Evolutionary conservation across 1,140 invertebrate species (phyloP).

Genomic region (Drosophila sulfurigaster): DNA sequence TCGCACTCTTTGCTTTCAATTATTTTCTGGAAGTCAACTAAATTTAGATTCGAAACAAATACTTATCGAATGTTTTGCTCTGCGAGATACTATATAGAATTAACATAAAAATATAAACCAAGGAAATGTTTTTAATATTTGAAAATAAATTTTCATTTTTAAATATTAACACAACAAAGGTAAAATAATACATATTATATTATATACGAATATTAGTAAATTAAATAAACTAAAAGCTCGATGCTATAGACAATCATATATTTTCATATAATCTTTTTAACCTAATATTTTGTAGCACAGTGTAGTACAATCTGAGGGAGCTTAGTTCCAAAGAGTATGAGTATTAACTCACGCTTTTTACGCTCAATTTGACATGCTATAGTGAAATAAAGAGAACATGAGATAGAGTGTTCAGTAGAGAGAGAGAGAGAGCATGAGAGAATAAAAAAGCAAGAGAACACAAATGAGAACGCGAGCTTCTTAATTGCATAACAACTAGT

Average conservation of each 20-base stretch:
- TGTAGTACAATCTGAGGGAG: background rate
- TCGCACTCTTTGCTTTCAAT: background rate
- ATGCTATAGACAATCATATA: too few relatives aligned
- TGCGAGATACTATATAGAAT: too few relatives aligned
- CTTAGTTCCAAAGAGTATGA: conserved; percentile 7
- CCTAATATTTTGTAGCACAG: background rate
- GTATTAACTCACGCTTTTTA: background rate
- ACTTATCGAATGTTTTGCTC: background rate
- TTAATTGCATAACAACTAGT: conserved; percentile 52
- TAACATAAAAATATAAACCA: too few relatives aligned
- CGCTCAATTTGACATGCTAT: conserved; percentile 22
- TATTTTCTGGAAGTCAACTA: background rate
- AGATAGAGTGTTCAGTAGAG: background rate
- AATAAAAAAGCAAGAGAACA: background rate
- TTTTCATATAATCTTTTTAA: background rate
- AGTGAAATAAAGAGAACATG: background rate
- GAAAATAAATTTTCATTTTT: too few relatives aligned
- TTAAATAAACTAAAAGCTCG: too few relatives aligned
- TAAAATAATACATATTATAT: background rate
- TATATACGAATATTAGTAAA: too few relatives aligned
- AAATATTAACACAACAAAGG: too few relatives aligned
- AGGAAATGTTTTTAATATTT: too few relatives aligned
- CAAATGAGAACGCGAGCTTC: background rate
- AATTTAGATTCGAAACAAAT: background rate
- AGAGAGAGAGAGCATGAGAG: background rate